Evolutionary conservation across 2,888 invertebrate genomes (phyloP).

Genomic region (Romanomermis culicivorax): DNA sequence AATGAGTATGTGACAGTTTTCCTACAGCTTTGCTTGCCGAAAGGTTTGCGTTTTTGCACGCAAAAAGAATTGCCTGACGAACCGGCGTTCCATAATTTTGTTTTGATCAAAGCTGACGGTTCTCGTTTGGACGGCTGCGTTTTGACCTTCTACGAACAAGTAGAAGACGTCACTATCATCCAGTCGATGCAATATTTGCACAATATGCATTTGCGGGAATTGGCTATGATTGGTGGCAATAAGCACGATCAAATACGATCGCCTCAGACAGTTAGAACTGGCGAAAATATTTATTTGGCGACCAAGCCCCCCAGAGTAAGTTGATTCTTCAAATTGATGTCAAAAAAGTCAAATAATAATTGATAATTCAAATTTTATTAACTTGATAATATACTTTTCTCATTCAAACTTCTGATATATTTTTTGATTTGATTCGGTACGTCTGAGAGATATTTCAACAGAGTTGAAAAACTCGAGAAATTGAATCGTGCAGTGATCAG

Average conservation of each 20-base stretch:
- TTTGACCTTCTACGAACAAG: conserved; percentile 85
- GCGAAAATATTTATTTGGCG: neutral
- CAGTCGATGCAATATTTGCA: conserved; percentile 86
- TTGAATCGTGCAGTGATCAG: too few species aligned
- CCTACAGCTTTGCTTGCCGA: conserved; percentile 79
- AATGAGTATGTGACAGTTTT: too few species aligned
- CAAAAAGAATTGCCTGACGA: conserved; percentile 51
- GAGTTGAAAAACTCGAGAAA: too few species aligned
- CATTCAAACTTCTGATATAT: too few species aligned
- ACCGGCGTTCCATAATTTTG: conserved; percentile 64
- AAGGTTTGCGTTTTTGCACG: conserved; percentile 76
- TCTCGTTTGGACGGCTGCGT: conserved; percentile 79
- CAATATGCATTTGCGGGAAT: conserved; percentile 36
- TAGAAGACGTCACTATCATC: conserved; percentile 70
- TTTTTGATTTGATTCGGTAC: too few species aligned
- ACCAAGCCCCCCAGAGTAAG: neutral
- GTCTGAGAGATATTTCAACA: too few species aligned
- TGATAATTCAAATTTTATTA: too few species aligned
- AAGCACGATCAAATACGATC: too few species aligned
- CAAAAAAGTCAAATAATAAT: too few species aligned
- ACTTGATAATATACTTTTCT: too few species aligned
- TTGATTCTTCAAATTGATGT: too few species aligned
- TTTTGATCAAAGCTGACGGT: conserved; percentile 89
- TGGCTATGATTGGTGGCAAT: conserved; percentile 14
- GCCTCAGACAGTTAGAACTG: neutral